These are phyloP conservation scores for Drosophila siamana DNA, from an alignment of 2,888 invertebrate genomes.

Conservation along the genomic window DNA sequence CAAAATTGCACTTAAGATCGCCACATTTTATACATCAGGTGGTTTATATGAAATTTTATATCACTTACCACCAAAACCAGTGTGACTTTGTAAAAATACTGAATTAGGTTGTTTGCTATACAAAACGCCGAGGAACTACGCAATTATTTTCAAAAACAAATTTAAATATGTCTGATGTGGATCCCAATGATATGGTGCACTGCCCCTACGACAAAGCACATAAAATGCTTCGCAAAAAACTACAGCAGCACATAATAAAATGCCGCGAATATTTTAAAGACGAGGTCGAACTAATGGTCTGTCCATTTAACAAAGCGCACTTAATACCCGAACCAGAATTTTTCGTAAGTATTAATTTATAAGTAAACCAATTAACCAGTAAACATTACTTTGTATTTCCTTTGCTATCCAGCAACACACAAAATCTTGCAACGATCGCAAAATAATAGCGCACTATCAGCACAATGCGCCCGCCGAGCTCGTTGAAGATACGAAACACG, in stretches of 20 bases:
- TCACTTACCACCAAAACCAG: background rate
- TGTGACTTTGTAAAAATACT: background rate
- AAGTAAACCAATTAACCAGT: background rate
- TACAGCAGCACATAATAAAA: slow-evolving; percentile 87
- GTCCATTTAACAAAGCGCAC: slow-evolving; percentile 87
- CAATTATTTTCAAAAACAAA: slow-evolving; percentile 5
- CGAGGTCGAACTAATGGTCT: slow-evolving; percentile 85
- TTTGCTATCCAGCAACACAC: slow-evolving; percentile 51
- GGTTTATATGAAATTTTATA: background rate
- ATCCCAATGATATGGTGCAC: slow-evolving; percentile 83
- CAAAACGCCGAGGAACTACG: background rate
- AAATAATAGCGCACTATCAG: slow-evolving; percentile 63
- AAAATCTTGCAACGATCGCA: slow-evolving; percentile 60
- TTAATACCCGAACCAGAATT: slow-evolving; percentile 86
- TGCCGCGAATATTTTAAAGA: slow-evolving; percentile 86
- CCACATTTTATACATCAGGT: background rate
- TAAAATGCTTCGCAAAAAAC: slow-evolving; percentile 86
- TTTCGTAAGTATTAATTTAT: slow-evolving; percentile 39
- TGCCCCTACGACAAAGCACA: slow-evolving; percentile 88
- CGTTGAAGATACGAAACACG: slow-evolving; percentile 57
- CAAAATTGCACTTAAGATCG: too few species aligned
- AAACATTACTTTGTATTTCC: background rate
- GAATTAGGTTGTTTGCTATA: background rate
- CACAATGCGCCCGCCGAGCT: slow-evolving; percentile 42
- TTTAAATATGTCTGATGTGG: slow-evolving; percentile 12